Percentiles rank a stretch among this genome's conserved stretches.
phyloP scores from a whole-genome alignment of 1,140 invertebrate genomes.

The Rhyacophila brunnea region DNA sequence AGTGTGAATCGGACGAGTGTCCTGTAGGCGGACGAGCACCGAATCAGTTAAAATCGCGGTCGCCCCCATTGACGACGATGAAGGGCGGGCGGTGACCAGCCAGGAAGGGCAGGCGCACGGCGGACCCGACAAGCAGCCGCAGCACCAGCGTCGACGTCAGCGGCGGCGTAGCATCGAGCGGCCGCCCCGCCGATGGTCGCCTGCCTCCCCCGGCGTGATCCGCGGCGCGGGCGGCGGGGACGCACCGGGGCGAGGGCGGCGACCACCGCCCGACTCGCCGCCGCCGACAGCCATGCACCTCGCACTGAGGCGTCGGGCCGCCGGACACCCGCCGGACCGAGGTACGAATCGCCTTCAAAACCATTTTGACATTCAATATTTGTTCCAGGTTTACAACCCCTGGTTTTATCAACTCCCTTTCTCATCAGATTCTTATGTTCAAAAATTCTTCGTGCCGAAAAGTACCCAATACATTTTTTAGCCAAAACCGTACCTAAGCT shows the following conservation, averaged over 20 bases:
- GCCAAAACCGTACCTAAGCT: too few relatives aligned
- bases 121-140: neutral
- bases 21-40: neutral
- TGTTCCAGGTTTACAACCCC: too few relatives aligned
- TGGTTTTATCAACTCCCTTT: too few relatives aligned
- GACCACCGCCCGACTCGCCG: neutral
- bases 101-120: slow-evolving; percentile 3
- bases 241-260: neutral
- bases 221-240: neutral
- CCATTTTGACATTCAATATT: too few relatives aligned
- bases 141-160: neutral
- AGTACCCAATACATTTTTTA: too few relatives aligned
- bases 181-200: slow-evolving; percentile 10
- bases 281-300: slow-evolving; percentile 15
- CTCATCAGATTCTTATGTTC: too few relatives aligned
- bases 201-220: neutral
- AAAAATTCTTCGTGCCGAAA: too few relatives aligned
- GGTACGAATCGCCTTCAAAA: slow-evolving; percentile 10
- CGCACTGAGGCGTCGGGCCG: slow-evolving; percentile 22
- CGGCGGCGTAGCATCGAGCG: neutral
- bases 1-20: neutral
- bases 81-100: slow-evolving; percentile 17
- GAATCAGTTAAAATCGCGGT: slow-evolving; percentile 12
- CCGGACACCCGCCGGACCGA: slow-evolving; percentile 12
- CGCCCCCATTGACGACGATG: slow-evolving; percentile 12